Evolutionary conservation across 2,797 vertebrate species (phyloP), one percentile per base, ranked within the genome.

Genomic region (Salarias fasciatus): DNA sequence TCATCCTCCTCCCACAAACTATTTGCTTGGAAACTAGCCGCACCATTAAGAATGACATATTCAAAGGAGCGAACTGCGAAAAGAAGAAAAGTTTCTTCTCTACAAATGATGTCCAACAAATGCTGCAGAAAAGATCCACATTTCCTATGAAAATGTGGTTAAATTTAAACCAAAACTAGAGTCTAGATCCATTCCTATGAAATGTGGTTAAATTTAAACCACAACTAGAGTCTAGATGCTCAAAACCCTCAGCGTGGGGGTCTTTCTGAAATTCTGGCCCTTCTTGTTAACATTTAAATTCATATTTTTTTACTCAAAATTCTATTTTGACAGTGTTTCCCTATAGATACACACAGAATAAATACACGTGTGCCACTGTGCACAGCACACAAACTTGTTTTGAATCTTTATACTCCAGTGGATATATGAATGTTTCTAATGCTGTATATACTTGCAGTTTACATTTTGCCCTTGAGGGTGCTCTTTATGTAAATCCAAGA

Each of bases 41-140:
- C 31, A 5, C 53, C 50, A 66, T 73, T 24, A 67, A 24, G 28
- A 63, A 53, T 52, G 51, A 60, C 44, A 65, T 33, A 33, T 57
- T 24, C 35, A 12, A n/a, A 53, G 48, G 6, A 6, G 11, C 52
- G 29, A 11, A 37, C 10, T 62, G 53, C 49, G 14, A 53, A 69
- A 41, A 52, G 44, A 41, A 52, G 44, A 14, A 51, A 58, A 13
- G n/a, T n/a, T 36, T 9, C 11, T 47, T 35, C 12, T 30, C 9
- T 46, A 11, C n/a, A 55, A 63, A 49, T 12, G 0, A 31, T 30
- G 60, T 11, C 33, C 14, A 5, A 6, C 13, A 37, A 7, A 59
- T 57, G 30, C 24, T 59, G 31, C 12, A 41, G 31, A 3, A 53
- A 53, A 50, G 18, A 24, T 24, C 18, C 3, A 3, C 18, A 24